Base-by-base conservation (phyloP, 2,888 invertebrate genomes). In the Ditula angustiorana region DNA sequence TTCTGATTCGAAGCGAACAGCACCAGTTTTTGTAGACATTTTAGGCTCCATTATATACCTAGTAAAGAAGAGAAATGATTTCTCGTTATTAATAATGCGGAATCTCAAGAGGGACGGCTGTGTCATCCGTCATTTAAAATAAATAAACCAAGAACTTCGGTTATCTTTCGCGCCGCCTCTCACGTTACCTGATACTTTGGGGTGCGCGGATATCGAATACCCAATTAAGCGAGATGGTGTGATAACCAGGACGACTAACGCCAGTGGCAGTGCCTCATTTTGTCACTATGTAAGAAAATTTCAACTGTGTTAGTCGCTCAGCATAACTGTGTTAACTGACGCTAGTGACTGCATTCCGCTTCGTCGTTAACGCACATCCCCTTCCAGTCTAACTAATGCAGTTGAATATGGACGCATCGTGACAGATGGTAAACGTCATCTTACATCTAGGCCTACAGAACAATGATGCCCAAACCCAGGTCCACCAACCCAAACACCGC, bases 181-280 rank as follows among this genome's bases (percentile, higher is more conserved):
- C 58, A n/a, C 7, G 26, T 47, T 64, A 64, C 53, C 41, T 41
- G 16, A 41, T 41, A 41, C 41, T 19, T 41, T 19, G 41, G 41
- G 21, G 50, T 21, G 37, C 24, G 50, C 46, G 19, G 58, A 35
- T 47, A 64, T 37, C 58, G 52, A 37, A 59, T 24, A 64, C 53
- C 53, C 64, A 64, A 64, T 64, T 59, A 64, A 41, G 21, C 46
- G 21, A 52, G 53, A 46, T 52, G 21, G 46, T 52, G 41, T 57
- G 62, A 49, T 57, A 62, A 62, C 56, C 30, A 41, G 41, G n/a
- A 41, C 41, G 41, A 19, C 41, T n/a, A n/a, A n/a, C 13, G 37
- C 13, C 13, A 37, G 2, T 41, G 41, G n/a, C 41, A 19, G 19
- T 19, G 19, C 16, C 19, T 10, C 33, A n/a, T n/a, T n/a, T 4